Conservation (phyloP, 2,888 invertebrate genomes). For the Antheraea yamamai region DNA sequence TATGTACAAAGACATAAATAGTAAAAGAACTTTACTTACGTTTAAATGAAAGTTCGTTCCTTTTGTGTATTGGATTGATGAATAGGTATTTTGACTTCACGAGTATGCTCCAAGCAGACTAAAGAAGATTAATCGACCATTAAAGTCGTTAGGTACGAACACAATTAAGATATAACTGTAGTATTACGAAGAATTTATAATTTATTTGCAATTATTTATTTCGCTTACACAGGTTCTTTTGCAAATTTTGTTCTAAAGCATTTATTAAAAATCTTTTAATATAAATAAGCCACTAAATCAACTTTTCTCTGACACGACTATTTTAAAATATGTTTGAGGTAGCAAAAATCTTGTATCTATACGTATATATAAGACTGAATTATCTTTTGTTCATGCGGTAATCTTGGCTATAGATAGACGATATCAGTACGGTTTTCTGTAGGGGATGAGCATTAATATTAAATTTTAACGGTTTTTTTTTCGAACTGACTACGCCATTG, state of each 20-base stretch:
- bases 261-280: too few relatives aligned
- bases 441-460: too few relatives aligned
- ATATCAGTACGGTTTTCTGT: too few relatives aligned
- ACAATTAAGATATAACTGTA: slow-evolving; percentile 6
- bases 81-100: slow-evolving; percentile 20
- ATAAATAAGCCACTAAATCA: too few relatives aligned
- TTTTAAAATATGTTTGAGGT: not conserved
- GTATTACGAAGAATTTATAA: not conserved
- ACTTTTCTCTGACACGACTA: too few relatives aligned
- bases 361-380: too few relatives aligned
- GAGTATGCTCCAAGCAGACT: not conserved
- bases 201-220: slow-evolving; percentile 1
- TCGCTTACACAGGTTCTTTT: not conserved
- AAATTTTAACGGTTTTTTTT: too few relatives aligned
- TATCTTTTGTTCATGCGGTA: not conserved
- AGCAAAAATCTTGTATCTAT: not conserved
- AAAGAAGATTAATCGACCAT: slow-evolving; percentile 19
- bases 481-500: too few relatives aligned
- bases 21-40: not conserved
- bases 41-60: slow-evolving; percentile 7
- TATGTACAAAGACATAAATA: not conserved
- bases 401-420: too few relatives aligned
- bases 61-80: slow-evolving; percentile 13
- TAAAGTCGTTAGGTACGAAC: not conserved
- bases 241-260: not conserved